These are phyloP conservation scores for Agriopis leucophaearia DNA, from an alignment of 2,888 invertebrate genomes.

Conservation along the genomic window DNA sequence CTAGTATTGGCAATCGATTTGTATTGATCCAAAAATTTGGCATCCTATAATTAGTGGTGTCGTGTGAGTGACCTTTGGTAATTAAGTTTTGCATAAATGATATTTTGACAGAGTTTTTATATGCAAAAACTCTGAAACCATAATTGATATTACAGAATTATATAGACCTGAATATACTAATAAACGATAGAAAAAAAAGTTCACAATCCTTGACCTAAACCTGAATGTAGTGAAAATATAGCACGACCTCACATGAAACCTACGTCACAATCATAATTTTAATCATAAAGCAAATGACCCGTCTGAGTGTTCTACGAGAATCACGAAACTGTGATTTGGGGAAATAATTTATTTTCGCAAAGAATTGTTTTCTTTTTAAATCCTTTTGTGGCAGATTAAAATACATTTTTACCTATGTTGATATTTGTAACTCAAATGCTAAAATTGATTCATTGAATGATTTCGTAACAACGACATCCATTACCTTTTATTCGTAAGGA, in stretches of 20 bases:
- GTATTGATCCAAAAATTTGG: slow-evolving; percentile 2
- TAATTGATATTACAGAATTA: no score
- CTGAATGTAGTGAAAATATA: slow-evolving; percentile 30
- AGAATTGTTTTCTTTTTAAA: no score
- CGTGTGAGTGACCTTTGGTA: background rate
- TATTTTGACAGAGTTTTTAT: background rate
- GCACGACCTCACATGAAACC: slow-evolving; percentile 32
- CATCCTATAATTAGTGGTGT: background rate
- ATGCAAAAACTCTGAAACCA: no score
- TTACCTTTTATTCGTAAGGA: background rate
- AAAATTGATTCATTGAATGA: background rate
- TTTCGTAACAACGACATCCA: background rate
- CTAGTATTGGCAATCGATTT: slow-evolving; percentile 17
- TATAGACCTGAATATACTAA: background rate
- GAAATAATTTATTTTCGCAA: background rate
- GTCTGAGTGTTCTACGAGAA: slow-evolving; percentile 21
- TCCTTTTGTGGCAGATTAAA: no score
- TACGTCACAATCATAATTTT: slow-evolving; percentile 34
- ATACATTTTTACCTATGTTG: background rate
- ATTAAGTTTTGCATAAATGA: background rate
- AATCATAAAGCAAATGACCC: slow-evolving; percentile 26
- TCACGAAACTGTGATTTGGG: slow-evolving; percentile 24
- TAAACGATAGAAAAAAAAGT: background rate
- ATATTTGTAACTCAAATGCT: background rate
- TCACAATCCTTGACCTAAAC: slow-evolving; percentile 32